These are phyloP conservation scores for Pomatostomus ruficeps DNA, from an alignment of 2,113 vertebrate genomes.

Conservation along the genomic window DNA sequence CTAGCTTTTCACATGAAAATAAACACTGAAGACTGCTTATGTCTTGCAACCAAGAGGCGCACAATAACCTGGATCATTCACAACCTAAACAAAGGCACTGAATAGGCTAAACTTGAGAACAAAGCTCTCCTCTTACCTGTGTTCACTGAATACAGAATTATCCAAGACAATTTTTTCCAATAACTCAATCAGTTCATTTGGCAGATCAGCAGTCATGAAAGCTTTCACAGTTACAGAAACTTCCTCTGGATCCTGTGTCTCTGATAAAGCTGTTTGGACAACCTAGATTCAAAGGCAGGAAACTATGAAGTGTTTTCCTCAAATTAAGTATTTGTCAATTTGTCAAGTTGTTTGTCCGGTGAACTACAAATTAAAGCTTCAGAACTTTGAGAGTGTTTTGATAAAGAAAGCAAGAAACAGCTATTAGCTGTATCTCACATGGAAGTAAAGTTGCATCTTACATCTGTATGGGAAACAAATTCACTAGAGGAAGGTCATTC, in stretches of 20 bases:
- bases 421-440: not conserved
- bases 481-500: not conserved
- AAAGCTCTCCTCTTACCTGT: conserved; percentile 73
- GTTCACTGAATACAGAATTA: conserved; percentile 90
- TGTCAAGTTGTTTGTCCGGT: not conserved
- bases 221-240: conserved; percentile 90
- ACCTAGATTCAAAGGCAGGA: conserved; percentile 74
- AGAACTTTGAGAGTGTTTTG: not conserved
- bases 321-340: not conserved
- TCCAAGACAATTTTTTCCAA: conserved; percentile 92
- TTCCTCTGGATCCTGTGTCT: conserved; percentile 91
- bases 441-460: not conserved
- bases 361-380: not conserved
- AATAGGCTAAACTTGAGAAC: not conserved
- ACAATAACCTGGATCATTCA: not conserved
- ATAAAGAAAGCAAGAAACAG: not conserved
- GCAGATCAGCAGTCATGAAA: conserved; percentile 91
- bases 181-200: conserved; percentile 88
- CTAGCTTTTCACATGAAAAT: not conserved
- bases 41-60: not conserved
- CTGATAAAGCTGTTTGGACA: conserved; percentile 89
- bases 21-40: not conserved
- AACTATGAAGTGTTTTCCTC: not conserved
- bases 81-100: not conserved
- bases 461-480: not conserved